phyloP scores from a whole-genome alignment of 2,113 vertebrate genomes.

The Ammodytes marinus region DNA sequence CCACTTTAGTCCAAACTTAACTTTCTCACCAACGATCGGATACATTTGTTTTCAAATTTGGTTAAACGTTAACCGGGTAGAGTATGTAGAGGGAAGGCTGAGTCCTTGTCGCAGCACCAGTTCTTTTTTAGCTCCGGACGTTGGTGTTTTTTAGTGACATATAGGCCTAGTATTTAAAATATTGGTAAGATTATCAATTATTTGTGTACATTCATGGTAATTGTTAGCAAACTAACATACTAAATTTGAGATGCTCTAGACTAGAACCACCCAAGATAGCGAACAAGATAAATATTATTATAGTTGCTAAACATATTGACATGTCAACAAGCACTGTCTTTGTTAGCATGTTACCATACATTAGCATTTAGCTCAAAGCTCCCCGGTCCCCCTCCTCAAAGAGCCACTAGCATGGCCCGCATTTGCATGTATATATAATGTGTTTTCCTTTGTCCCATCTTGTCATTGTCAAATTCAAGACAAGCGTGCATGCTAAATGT shows the following conservation, averaged over 20 bases:
- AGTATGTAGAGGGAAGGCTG: no score
- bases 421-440: slow-evolving; percentile 1
- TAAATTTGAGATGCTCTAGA: no score
- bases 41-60: background rate
- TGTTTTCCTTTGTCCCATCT: slow-evolving; percentile 18
- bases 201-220: background rate
- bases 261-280: background rate
- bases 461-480: slow-evolving; percentile 25
- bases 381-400: no score
- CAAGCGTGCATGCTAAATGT: slow-evolving; percentile 22
- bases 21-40: background rate
- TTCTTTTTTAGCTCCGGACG: background rate
- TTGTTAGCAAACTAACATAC: no score
- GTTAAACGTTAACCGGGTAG: background rate
- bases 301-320: background rate
- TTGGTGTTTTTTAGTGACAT: background rate
- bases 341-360: background rate
- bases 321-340: background rate
- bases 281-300: background rate
- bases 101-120: no score
- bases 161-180: background rate
- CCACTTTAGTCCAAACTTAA: background rate
- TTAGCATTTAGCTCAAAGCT: background rate
- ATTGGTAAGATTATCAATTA: background rate
- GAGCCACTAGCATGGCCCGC: background rate